Evolutionary conservation across 2,888 invertebrate species (phyloP).

Genomic region (Laspeyria flexula): DNA sequence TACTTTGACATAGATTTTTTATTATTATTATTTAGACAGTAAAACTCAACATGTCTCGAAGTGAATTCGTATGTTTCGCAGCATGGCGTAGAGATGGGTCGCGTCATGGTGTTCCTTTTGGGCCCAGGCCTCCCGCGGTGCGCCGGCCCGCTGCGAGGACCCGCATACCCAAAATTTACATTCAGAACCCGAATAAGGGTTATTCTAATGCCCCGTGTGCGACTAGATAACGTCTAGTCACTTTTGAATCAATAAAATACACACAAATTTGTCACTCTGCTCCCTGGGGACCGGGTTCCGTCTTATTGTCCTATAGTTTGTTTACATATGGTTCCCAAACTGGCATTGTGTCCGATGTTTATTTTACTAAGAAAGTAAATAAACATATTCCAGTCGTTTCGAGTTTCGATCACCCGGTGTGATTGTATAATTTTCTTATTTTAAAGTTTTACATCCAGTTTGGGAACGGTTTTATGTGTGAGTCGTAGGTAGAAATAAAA

Average conservation of each 20-base stretch:
- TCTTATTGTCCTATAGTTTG: conserved; percentile 53
- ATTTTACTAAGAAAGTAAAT: conserved; percentile 45
- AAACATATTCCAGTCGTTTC: conserved; percentile 24
- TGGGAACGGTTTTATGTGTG: conserved; percentile 16
- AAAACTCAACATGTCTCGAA: conserved; percentile 68
- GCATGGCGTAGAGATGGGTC: conserved; percentile 76
- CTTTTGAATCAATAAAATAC: conserved; percentile 65
- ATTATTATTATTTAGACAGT: conserved; percentile 72
- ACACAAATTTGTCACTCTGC: conserved; percentile 59
- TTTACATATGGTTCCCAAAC: conserved; percentile 55
- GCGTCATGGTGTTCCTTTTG: conserved; percentile 64
- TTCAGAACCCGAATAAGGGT: conserved; percentile 66
- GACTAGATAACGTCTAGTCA: conserved; percentile 62
- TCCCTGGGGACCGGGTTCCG: conserved; percentile 50
- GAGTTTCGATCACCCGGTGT: conserved; percentile 29
- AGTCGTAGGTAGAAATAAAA: conserved; percentile 10
- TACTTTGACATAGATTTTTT: conserved; percentile 71
- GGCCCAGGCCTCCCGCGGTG: conserved; percentile 67
- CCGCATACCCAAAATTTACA: conserved; percentile 76
- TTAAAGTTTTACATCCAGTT: conserved; percentile 14
- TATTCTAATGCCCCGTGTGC: conserved; percentile 52
- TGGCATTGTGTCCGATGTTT: conserved; percentile 42
- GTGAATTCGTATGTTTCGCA: conserved; percentile 82
- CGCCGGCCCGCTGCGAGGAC: conserved; percentile 60
- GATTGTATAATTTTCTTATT: conserved; percentile 33